Percentiles rank a stretch among this genome's conserved stretches.
Conservation (phyloP, 2,797 vertebrate species). For the Austrolebias charrua region DNA sequence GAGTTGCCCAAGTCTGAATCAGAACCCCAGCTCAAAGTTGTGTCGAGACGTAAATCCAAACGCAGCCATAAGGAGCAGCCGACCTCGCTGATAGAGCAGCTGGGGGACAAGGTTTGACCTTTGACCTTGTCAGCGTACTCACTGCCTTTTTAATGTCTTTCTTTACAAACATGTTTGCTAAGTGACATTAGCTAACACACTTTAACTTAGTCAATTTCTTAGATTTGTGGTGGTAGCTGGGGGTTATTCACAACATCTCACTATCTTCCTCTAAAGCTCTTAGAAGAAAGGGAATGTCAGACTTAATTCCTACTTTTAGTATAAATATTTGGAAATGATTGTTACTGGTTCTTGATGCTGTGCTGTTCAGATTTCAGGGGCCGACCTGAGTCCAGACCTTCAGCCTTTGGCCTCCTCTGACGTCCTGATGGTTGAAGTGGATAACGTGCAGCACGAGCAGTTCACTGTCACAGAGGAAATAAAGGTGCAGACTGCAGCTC, state of each 20-base stretch:
- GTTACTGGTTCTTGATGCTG: neutral
- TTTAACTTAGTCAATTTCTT: no score
- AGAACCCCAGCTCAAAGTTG: constrained; percentile 70
- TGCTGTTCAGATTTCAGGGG: constrained; percentile 55
- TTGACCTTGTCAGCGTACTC: neutral
- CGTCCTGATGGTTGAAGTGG: constrained; percentile 96
- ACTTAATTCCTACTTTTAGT: no score
- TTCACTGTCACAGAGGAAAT: constrained; percentile 96
- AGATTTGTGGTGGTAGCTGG: no score
- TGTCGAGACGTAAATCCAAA: constrained; percentile 77
- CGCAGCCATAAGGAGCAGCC: constrained; percentile 71
- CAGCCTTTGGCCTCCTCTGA: constrained; percentile 70
- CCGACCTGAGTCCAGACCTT: constrained; percentile 74
- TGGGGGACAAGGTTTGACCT: constrained; percentile 73
- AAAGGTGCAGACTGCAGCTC: constrained; percentile 77
- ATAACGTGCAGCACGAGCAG: constrained; percentile 92
- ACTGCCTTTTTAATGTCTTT: neutral
- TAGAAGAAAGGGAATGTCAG: no score
- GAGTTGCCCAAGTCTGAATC: constrained; percentile 57
- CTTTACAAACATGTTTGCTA: no score
- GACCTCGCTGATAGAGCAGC: constrained; percentile 53
- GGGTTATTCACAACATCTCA: no score
- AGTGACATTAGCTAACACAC: neutral
- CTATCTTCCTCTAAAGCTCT: no score
- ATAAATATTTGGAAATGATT: neutral